Evolutionary conservation across 2,113 vertebrate genomes (phyloP).

Genomic region (Indicator maculatus): DNA sequence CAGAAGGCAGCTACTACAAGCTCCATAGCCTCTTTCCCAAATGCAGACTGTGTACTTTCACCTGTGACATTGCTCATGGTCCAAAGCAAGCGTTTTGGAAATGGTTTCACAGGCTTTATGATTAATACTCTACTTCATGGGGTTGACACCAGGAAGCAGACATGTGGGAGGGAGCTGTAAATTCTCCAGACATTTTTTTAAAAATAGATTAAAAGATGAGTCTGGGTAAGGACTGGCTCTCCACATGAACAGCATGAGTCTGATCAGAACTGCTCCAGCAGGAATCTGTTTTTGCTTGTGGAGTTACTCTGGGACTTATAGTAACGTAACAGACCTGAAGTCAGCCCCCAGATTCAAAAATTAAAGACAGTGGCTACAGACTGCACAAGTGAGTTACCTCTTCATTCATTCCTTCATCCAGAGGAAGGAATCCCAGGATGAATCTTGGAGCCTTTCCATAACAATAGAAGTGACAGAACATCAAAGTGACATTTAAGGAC

Average conservation of each 20-base stretch:
- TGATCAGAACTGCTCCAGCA: background rate
- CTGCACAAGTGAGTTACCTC: background rate
- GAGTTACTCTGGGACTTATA: constrained; percentile 5
- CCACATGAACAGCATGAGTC: background rate
- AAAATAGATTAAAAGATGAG: constrained; percentile 28
- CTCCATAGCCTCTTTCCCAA: background rate
- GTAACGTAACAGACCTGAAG: background rate
- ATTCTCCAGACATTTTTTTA: constrained; percentile 25
- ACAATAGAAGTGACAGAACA: background rate
- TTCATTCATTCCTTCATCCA: background rate
- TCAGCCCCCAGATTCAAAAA: background rate
- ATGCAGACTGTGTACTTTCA: background rate
- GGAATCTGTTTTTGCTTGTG: background rate
- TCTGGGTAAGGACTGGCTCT: constrained; percentile 4
- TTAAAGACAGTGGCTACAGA: background rate
- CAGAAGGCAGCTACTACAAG: background rate
- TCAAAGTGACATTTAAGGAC: background rate
- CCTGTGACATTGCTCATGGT: background rate
- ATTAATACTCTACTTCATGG: constrained; percentile 32
- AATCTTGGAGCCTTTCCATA: background rate
- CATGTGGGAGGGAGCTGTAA: constrained; percentile 39
- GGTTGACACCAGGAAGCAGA: constrained; percentile 48
- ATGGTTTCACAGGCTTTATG: background rate
- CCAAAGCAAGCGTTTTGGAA: background rate
- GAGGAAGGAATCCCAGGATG: background rate